A percentile compares a stretch with the other conserved stretches of the same genome.
Evolutionary conservation across 2,797 vertebrate species (phyloP).

Genomic region (Neosalanx taihuensis): DNA sequence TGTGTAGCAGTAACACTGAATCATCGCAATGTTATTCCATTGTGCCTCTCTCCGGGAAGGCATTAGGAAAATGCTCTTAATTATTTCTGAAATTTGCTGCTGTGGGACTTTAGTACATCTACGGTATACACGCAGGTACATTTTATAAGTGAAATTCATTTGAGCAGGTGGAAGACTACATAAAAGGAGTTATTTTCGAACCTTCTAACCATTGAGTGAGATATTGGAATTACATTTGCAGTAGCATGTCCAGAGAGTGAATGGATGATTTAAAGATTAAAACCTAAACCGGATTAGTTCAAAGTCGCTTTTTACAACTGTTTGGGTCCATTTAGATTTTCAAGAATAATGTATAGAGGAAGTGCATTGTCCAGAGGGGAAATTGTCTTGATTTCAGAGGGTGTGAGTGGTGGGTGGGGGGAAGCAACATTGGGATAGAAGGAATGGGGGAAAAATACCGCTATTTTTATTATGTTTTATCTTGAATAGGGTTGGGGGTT

Average conservation of each 20-base stretch:
- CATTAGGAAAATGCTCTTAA: too few species aligned
- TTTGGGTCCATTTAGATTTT: conserved; percentile 46
- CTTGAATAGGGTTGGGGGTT: conserved; percentile 26
- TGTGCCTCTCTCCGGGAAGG: too few species aligned
- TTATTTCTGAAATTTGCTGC: too few species aligned
- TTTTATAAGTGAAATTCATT: neutral
- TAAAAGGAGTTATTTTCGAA: neutral
- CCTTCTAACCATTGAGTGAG: conserved; percentile 25
- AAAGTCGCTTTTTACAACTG: neutral
- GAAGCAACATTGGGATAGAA: conserved; percentile 35
- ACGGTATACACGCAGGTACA: too few species aligned
- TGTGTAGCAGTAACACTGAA: too few species aligned
- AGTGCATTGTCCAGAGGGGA: conserved; percentile 45
- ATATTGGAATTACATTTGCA: conserved; percentile 30
- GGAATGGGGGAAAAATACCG: conserved; percentile 27
- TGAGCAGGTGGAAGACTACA: neutral
- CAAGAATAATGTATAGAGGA: conserved; percentile 39
- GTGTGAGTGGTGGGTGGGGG: too few species aligned
- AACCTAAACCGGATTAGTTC: conserved; percentile 36
- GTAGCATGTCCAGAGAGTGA: conserved; percentile 12
- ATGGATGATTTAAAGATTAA: conserved; percentile 46
- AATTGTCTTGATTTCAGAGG: conserved; percentile 43
- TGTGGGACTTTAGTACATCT: too few species aligned
- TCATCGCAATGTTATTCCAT: too few species aligned
- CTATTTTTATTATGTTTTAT: conserved; percentile 62